phyloP scores from a whole-genome alignment of 2,113 vertebrate genomes.

The Atlantisia rogersi region DNA sequence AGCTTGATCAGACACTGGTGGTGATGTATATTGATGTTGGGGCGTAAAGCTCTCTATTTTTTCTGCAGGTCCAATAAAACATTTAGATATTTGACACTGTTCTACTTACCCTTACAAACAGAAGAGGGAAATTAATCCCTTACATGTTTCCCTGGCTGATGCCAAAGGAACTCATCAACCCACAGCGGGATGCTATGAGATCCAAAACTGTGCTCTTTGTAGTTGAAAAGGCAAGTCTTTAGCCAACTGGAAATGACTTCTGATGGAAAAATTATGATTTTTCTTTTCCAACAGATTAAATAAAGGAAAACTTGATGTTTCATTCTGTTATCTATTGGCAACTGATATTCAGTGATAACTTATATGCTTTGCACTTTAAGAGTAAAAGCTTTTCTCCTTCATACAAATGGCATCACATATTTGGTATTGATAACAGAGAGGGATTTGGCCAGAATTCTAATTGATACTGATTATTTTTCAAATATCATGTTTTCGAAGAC shows the following conservation, averaged over 20 bases:
- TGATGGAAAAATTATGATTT: slow-evolving; percentile 16
- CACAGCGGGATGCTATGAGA: background rate
- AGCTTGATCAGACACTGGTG: background rate
- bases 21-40: background rate
- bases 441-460: slow-evolving; percentile 21
- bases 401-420: slow-evolving; percentile 23
- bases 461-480: slow-evolving; percentile 35
- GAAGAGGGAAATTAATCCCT: background rate
- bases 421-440: slow-evolving; percentile 41
- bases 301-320: slow-evolving; percentile 23
- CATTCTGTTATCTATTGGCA: slow-evolving; percentile 16
- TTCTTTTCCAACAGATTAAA: slow-evolving; percentile 50
- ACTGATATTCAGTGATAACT: slow-evolving; percentile 2
- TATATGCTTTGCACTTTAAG: background rate
- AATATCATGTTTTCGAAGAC: slow-evolving; percentile 26
- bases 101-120: background rate
- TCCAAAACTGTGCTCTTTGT: slow-evolving; percentile 45
- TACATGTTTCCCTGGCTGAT: background rate
- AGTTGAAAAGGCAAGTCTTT: background rate
- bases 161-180: background rate
- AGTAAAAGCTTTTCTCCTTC: slow-evolving; percentile 2
- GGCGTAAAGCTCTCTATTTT: background rate
- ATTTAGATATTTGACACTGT: background rate
- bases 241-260: slow-evolving; percentile 51
- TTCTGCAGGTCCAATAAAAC: background rate